phyloP scores from a whole-genome alignment of 2,113 vertebrate genomes.

The Salvelinus namaycush region DNA sequence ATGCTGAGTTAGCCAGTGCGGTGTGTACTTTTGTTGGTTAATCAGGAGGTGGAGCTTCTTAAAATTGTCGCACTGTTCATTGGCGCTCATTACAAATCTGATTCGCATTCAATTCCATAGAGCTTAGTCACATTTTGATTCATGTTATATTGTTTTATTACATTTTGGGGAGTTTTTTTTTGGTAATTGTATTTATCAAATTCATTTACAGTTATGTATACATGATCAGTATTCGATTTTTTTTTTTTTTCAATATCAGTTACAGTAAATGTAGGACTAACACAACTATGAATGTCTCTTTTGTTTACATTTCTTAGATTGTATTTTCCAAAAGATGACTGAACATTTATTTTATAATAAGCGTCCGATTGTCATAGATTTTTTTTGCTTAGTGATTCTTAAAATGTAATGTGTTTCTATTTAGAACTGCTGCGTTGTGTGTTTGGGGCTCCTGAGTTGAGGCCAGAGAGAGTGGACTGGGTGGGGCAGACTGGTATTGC shows the following conservation, averaged over 20 bases:
- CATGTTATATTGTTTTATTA: neutral
- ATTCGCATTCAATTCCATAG: neutral
- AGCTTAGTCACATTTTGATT: neutral
- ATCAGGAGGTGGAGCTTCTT: slow-evolving; percentile 26
- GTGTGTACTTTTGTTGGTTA: slow-evolving; percentile 17
- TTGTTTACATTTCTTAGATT: slow-evolving; percentile 3
- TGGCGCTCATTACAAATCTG: slow-evolving; percentile 26
- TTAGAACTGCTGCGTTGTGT: neutral
- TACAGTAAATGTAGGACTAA: neutral
- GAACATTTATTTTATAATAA: neutral
- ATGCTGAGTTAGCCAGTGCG: neutral
- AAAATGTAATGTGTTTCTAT: neutral
- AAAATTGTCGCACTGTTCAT: slow-evolving; percentile 2
- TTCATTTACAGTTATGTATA: neutral
- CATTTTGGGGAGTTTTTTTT: neutral
- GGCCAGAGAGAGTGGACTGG: neutral
- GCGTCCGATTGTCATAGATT: neutral
- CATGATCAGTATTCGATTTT: neutral
- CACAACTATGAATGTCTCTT: neutral
- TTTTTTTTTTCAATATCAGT: neutral
- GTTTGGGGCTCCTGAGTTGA: neutral
- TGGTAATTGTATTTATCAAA: neutral
- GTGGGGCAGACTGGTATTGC: neutral
- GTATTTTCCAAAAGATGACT: neutral
- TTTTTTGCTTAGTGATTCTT: neutral